Conservation (phyloP, 53 echinoderm and acorn worm genomes). For the Apostichopus leukothele region DNA sequence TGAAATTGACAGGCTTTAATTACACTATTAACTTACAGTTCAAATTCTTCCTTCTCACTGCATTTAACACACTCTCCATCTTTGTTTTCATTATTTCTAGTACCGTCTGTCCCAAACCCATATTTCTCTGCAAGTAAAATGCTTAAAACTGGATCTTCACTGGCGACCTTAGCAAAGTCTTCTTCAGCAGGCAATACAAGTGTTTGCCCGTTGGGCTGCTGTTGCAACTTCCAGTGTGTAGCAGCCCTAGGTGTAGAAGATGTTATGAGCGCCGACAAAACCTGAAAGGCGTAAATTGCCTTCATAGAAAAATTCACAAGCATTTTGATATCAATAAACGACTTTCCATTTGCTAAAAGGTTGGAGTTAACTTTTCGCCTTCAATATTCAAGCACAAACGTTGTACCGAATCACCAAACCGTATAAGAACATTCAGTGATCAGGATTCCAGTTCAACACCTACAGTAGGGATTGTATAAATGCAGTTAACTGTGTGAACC, state of each 20-base stretch:
- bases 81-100: background rate
- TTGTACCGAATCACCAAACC: background rate
- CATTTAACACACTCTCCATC: slow-evolving; percentile 46
- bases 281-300: slow-evolving; percentile 36
- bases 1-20: too few relatives aligned
- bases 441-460: background rate
- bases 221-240: slow-evolving; percentile 47
- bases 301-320: slow-evolving; percentile 8
- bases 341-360: background rate
- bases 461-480: too few relatives aligned
- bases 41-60: background rate
- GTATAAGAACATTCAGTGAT: background rate
- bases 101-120: slow-evolving; percentile 32
- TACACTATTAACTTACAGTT: slow-evolving; percentile 17
- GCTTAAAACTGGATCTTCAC: slow-evolving; percentile 51
- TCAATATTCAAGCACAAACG: background rate
- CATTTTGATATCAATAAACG: background rate
- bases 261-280: slow-evolving; percentile 35
- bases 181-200: slow-evolving; percentile 45
- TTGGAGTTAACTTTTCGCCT: background rate
- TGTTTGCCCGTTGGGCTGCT: slow-evolving; percentile 46
- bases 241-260: slow-evolving; percentile 39
- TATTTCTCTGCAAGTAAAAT: slow-evolving; percentile 50
- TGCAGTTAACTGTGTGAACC: too few relatives aligned
- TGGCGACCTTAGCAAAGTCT: slow-evolving; percentile 50